Percentiles rank a stretch among this genome's conserved stretches.
Conservation (phyloP, 1,140 invertebrate genomes). For the Trigoniulus corallinus region DNA sequence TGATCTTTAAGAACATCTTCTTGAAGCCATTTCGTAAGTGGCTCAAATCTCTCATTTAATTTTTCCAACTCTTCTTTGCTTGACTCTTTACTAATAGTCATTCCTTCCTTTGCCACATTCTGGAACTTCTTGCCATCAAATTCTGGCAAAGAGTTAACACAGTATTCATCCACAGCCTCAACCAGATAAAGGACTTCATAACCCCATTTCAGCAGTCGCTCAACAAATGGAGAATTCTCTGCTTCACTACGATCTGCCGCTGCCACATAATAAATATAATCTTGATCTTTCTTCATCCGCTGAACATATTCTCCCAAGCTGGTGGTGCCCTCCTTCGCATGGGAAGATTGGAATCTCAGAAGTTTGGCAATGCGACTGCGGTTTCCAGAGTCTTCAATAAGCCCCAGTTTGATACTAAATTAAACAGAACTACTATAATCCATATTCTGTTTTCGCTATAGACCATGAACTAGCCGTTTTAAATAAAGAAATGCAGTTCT, state of each 20-base stretch:
- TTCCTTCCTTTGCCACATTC: conserved; percentile 97
- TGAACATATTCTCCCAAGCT: conserved; percentile 76
- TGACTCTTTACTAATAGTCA: conserved; percentile 68
- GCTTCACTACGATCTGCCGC: conserved; percentile 69
- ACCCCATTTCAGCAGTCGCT: conserved; percentile 78
- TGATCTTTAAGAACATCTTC: conserved; percentile 71
- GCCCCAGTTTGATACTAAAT: conserved; percentile 80
- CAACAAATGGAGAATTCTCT: conserved; percentile 86
- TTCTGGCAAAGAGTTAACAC: conserved; percentile 90
- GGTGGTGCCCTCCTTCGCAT: conserved; percentile 45
- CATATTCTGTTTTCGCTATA: no score
- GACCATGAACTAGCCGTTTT: no score
- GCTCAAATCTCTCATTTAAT: conserved; percentile 67
- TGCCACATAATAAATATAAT: conserved; percentile 92
- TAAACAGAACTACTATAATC: no score
- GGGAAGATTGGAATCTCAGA: conserved; percentile 76
- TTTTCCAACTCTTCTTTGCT: conserved; percentile 67
- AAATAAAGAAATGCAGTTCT: no score
- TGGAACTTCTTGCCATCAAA: conserved; percentile 99
- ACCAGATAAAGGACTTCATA: conserved; percentile 91
- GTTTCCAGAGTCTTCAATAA: conserved; percentile 96
- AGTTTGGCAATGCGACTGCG: conserved; percentile 87
- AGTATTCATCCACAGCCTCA: conserved; percentile 97
- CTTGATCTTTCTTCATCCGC: conserved; percentile 95
- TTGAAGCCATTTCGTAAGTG: conserved; percentile 76